These are phyloP conservation scores for Pollachius pollachius DNA, from an alignment of 2,113 vertebrate genomes.

Conservation along the genomic window DNA sequence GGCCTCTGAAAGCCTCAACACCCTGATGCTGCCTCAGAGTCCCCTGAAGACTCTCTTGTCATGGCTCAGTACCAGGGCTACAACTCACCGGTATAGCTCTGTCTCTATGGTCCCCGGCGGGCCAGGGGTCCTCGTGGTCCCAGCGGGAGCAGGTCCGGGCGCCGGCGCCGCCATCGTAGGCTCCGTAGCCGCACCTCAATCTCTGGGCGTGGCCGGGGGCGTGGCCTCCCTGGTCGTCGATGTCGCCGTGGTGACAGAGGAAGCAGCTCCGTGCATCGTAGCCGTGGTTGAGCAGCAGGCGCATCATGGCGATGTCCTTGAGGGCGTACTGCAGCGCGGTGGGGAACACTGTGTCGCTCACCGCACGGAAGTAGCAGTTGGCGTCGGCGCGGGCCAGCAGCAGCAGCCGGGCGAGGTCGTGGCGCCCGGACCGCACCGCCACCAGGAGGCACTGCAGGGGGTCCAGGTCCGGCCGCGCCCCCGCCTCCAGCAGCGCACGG, in stretches of 20 bases:
- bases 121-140: too few species aligned
- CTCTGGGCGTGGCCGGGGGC: too few species aligned
- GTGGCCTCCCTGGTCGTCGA: background rate
- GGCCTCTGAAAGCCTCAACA: background rate
- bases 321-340: slow-evolving; percentile 87
- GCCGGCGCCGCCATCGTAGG: background rate
- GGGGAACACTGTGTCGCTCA: slow-evolving; percentile 83
- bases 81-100: slow-evolving; percentile 49
- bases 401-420: slow-evolving; percentile 81
- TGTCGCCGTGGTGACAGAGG: slow-evolving; percentile 34
- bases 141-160: too few species aligned
- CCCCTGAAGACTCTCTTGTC: background rate
- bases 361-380: slow-evolving; percentile 83
- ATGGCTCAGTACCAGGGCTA: background rate
- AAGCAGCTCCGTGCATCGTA: slow-evolving; percentile 73
- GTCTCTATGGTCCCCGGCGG: background rate
- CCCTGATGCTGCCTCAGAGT: background rate
- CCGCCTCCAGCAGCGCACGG: slow-evolving; percentile 74
- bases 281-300: slow-evolving; percentile 82
- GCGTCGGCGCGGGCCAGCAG: slow-evolving; percentile 79
- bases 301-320: slow-evolving; percentile 85
- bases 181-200: too few species aligned
- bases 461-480: slow-evolving; percentile 80
- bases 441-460: slow-evolving; percentile 85
- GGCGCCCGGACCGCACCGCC: slow-evolving; percentile 79